phyloP scores from a whole-genome alignment of 2,113 vertebrate species.

The Ceratotherium simum region DNA sequence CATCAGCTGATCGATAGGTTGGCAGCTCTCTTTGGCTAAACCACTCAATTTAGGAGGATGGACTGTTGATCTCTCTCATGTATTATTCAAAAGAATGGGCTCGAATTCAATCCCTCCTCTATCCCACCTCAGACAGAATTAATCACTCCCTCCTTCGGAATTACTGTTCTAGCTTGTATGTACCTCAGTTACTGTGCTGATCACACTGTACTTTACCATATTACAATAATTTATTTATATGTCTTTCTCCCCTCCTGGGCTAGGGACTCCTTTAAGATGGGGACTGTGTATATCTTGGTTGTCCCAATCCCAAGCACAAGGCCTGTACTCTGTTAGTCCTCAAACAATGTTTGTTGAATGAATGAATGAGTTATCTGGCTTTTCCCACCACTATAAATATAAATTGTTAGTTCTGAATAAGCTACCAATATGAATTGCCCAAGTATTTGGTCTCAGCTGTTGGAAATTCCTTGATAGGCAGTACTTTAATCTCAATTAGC shows the following conservation, averaged over 20 bases:
- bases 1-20: slow-evolving; percentile 55
- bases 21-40: slow-evolving; percentile 69
- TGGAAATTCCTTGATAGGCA: neutral
- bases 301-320: neutral
- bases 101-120: slow-evolving; percentile 23
- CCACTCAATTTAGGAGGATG: slow-evolving; percentile 70
- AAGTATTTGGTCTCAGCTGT: neutral
- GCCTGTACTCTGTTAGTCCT: neutral
- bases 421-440: neutral
- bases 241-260: neutral
- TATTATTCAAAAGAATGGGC: slow-evolving; percentile 73
- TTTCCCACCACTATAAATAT: neutral
- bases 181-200: neutral
- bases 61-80: slow-evolving; percentile 60
- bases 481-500: neutral
- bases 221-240: neutral
- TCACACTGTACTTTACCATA: neutral
- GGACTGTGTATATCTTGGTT: neutral
- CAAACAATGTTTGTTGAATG: neutral
- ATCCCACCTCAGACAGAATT: slow-evolving; percentile 45
- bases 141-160: slow-evolving; percentile 54
- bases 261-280: neutral
- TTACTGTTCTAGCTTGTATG: neutral
- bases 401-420: neutral
- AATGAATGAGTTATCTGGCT: neutral